These are phyloP conservation scores for Scaptodrosophila lebanonensis DNA, from an alignment of 1,140 invertebrate species.

Conservation along the genomic window DNA sequence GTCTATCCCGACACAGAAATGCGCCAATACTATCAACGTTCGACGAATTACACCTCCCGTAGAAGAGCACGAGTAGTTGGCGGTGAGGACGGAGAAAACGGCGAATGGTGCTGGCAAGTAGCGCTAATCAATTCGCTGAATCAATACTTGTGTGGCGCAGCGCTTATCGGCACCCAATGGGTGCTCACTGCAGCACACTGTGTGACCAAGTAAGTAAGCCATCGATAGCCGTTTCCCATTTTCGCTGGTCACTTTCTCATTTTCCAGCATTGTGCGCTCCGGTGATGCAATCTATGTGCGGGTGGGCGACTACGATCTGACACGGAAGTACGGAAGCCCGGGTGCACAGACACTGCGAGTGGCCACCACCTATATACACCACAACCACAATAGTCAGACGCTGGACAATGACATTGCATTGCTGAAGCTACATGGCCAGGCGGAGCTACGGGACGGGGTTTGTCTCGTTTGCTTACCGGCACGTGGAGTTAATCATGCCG, in stretches of 20 bases:
- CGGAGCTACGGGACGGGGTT: slow-evolving; percentile 90
- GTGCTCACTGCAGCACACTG: slow-evolving; percentile 97
- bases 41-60: slow-evolving; percentile 35
- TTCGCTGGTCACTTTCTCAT: slow-evolving; percentile 25
- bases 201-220: slow-evolving; percentile 89
- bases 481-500: slow-evolving; percentile 88
- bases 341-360: slow-evolving; percentile 92
- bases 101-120: slow-evolving; percentile 97
- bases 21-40: slow-evolving; percentile 43
- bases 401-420: slow-evolving; percentile 97
- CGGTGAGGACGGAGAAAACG: slow-evolving; percentile 91
- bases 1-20: slow-evolving; percentile 47
- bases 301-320: slow-evolving; percentile 95
- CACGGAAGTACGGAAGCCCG: slow-evolving; percentile 89
- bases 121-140: slow-evolving; percentile 95
- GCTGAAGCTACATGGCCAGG: slow-evolving; percentile 93
- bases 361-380: slow-evolving; percentile 95
- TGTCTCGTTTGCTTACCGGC: slow-evolving; percentile 87
- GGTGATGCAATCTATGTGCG: slow-evolving; percentile 94
- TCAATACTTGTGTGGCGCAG: slow-evolving; percentile 97
- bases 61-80: slow-evolving; percentile 87
- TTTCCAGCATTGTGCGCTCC: slow-evolving; percentile 89
- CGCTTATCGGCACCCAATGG: slow-evolving; percentile 95
- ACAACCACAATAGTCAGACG: slow-evolving; percentile 97
- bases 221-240: not conserved